Evolutionary conservation across 2,113 vertebrate genomes (phyloP), one percentile per base, ranked within the genome.

Genomic region (Numenius arquata): DNA sequence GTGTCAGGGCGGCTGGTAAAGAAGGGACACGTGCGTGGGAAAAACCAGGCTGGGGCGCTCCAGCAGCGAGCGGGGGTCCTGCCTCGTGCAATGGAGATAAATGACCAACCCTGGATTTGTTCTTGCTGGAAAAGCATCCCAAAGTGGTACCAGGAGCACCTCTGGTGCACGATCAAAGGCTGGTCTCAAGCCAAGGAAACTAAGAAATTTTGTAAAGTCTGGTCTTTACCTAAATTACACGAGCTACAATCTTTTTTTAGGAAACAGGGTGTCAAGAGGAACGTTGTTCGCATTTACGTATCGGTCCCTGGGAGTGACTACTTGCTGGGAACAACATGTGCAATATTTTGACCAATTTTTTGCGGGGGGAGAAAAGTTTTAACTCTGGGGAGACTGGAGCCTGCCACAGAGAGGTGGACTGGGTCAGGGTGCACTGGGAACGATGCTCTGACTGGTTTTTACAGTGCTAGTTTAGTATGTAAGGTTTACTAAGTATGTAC

Each of bases 11-110:
- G 2, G n/a, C 53, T 34, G 59, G 30, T 30, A 8, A 15, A 50
- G 53, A 19, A 59, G 53, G 58, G 12, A 3, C 3, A 0, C 0
- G 0, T 5, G 2, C 5, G 1, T 13, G 34, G 36, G 61, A 48
- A 22, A 52, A 50, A 15, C 25, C 56, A 43, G 53, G 53, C 74
- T 59, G 86, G 62, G 52, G 15, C 67, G 78, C 34, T 88, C 41
- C 11, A 17, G 47, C 38, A 30, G 38, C 3, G 6, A 55, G 65
- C n/a, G 59, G 59, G 68, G 77, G 43, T 30, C 48, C 38, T 27
- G 32, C 50, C 59, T 38, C 6, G 2, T 58, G 43, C 67, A 23
- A 3, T 0, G 4, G 41, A 25, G 23, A 36, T 2, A 9, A 47
- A 74, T 81, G 36, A 38, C 4, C 50, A 77, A 27, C 12, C 29